Conservation (phyloP, 1,140 invertebrate genomes). For the Cheumatopsyche charites region DNA sequence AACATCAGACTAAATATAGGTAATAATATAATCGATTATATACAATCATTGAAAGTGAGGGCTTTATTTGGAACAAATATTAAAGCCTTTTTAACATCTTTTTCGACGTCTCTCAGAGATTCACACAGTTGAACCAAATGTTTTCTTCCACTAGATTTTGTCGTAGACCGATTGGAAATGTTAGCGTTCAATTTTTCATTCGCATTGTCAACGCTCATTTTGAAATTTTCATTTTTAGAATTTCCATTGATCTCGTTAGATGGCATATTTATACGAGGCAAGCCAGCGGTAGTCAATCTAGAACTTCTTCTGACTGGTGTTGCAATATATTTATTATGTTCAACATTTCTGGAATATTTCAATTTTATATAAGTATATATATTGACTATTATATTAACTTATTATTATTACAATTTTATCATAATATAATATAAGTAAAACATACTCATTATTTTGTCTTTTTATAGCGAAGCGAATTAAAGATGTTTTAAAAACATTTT, state of each 20-base stretch:
- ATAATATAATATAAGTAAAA: slow-evolving; percentile 14
- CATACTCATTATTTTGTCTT: slow-evolving; percentile 52
- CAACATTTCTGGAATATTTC: slow-evolving; percentile 46
- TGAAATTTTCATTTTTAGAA: not conserved
- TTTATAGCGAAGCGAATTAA: slow-evolving; percentile 64
- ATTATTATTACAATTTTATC: no score
- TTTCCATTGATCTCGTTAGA: not conserved
- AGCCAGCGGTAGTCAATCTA: slow-evolving; percentile 46
- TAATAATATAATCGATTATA: not conserved
- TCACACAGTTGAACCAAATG: slow-evolving; percentile 44
- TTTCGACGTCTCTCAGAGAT: slow-evolving; percentile 41
- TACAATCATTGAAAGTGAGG: slow-evolving; percentile 42
- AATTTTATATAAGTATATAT: no score
- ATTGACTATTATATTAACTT: no score
- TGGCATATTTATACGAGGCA: not conserved
- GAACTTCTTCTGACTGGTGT: slow-evolving; percentile 54
- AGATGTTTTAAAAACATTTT: slow-evolving; percentile 64
- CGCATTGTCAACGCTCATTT: not conserved
- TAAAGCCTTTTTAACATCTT: slow-evolving; percentile 38
- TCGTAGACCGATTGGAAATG: not conserved
- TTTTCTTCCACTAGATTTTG: slow-evolving; percentile 14
- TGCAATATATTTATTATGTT: slow-evolving; percentile 47
- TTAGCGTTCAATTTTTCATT: not conserved
- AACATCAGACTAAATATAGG: not conserved
- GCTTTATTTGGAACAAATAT: slow-evolving; percentile 47